A percentile compares a stretch with the other conserved stretches of the same genome.
These are phyloP conservation scores for Nanger granti DNA, from an alignment of 2,113 vertebrate species.

Conservation along the genomic window DNA sequence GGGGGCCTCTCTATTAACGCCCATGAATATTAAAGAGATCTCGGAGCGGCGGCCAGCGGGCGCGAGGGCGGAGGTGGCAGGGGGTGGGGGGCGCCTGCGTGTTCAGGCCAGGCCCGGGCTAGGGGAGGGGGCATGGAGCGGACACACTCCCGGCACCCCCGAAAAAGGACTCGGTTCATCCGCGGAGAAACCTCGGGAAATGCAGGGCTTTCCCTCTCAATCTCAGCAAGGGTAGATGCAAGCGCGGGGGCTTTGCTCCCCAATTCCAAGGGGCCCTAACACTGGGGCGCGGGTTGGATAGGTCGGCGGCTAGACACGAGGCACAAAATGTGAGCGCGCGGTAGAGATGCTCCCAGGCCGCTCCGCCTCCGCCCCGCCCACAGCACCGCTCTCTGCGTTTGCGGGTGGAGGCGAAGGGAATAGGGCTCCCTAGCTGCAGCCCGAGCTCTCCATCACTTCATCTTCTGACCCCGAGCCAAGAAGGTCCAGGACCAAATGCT, in stretches of 20 bases:
- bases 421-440: neutral
- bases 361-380: neutral
- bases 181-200: neutral
- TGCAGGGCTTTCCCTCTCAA: neutral
- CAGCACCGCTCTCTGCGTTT: neutral
- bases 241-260: neutral
- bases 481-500: neutral
- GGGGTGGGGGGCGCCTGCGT: neutral
- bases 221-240: neutral
- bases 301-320: neutral
- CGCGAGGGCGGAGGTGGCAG: neutral
- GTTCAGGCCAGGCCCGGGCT: accelerated
- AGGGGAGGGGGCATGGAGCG: neutral
- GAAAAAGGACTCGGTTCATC: neutral
- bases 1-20: constrained; percentile 89
- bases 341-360: neutral
- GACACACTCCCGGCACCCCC: neutral
- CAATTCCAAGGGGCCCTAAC: neutral
- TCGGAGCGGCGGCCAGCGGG: constrained; percentile 49
- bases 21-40: constrained; percentile 97
- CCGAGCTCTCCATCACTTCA: neutral
- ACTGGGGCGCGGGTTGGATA: neutral
- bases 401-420: neutral
- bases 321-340: accelerated
- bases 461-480: neutral